Percentiles rank a stretch among this genome's conserved stretches.
Evolutionary conservation across 2,888 invertebrate genomes (phyloP).

Genomic region (Rhingia rostrata): DNA sequence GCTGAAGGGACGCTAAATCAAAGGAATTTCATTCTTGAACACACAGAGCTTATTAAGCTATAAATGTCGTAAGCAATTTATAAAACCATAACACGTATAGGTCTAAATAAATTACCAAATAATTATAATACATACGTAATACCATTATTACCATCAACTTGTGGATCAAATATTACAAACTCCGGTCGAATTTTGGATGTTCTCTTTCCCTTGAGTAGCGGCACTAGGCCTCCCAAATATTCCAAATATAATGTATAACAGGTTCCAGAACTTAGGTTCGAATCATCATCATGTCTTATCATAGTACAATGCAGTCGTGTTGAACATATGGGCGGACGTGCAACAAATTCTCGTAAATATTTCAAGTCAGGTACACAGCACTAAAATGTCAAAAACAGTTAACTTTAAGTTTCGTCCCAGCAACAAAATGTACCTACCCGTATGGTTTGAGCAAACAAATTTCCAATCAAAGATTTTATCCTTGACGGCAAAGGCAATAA

Average conservation of each 20-base stretch:
- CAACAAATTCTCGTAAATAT: constrained; percentile 95
- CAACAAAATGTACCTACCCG: constrained; percentile 85
- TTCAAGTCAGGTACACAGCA: constrained; percentile 96
- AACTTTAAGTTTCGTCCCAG: not conserved
- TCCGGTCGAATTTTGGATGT: constrained; percentile 98
- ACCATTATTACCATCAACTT: constrained; percentile 87
- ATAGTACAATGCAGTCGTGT: constrained; percentile 98
- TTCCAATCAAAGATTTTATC: constrained; percentile 92
- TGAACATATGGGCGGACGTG: constrained; percentile 92
- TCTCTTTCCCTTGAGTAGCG: constrained; percentile 96
- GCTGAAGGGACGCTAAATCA: no score
- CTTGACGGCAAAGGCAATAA: constrained; percentile 93
- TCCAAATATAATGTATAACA: constrained; percentile 96
- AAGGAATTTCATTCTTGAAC: no score
- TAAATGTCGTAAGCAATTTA: no score
- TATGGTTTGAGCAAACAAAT: constrained; percentile 96
- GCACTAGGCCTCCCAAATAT: constrained; percentile 97
- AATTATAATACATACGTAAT: constrained; percentile 31
- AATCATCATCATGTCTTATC: constrained; percentile 95
- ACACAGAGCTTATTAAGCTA: no score
- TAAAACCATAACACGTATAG: no score
- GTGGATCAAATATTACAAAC: constrained; percentile 98
- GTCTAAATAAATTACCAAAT: no score
- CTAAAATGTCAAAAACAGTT: constrained; percentile 82
- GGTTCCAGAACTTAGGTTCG: constrained; percentile 87